These are phyloP conservation scores for Eilema griseolum DNA, from an alignment of 2,888 invertebrate species.

Conservation along the genomic window DNA sequence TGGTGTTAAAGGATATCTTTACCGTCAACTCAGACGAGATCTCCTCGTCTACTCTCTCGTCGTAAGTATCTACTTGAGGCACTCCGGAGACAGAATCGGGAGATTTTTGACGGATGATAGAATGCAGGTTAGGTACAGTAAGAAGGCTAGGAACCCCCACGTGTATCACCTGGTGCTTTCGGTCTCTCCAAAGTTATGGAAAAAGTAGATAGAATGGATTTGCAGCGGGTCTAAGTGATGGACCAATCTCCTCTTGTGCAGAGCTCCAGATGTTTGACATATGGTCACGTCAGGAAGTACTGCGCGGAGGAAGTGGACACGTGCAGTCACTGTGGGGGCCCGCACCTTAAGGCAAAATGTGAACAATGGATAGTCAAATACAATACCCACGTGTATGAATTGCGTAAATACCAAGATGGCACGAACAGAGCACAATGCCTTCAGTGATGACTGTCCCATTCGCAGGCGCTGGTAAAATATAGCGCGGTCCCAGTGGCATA, in stretches of 20 bases:
- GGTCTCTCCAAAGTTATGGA: not conserved
- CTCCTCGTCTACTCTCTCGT: too few species aligned
- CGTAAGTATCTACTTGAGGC: too few species aligned
- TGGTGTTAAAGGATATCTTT: not conserved
- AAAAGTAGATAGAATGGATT: not conserved
- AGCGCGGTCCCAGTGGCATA: conserved; percentile 2
- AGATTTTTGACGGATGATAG: not conserved
- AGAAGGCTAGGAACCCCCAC: not conserved
- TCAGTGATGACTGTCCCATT: conserved; percentile 3
- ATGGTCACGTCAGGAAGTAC: not conserved
- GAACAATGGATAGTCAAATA: not conserved
- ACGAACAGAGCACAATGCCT: conserved; percentile 2
- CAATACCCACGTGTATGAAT: not conserved
- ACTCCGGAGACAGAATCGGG: too few species aligned
- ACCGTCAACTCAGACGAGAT: too few species aligned
- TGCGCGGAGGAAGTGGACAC: not conserved
- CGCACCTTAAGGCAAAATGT: not conserved
- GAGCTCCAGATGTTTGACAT: not conserved
- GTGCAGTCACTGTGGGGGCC: not conserved
- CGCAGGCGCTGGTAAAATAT: not conserved
- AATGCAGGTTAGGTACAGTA: not conserved
- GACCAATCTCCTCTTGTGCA: not conserved
- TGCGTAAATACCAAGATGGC: not conserved
- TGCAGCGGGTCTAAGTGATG: not conserved
- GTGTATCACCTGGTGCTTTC: not conserved